A percentile compares a stretch with the other conserved stretches of the same genome.
phyloP scores from a whole-genome alignment of 2,888 invertebrate genomes.

The Mylabris sibirica region DNA sequence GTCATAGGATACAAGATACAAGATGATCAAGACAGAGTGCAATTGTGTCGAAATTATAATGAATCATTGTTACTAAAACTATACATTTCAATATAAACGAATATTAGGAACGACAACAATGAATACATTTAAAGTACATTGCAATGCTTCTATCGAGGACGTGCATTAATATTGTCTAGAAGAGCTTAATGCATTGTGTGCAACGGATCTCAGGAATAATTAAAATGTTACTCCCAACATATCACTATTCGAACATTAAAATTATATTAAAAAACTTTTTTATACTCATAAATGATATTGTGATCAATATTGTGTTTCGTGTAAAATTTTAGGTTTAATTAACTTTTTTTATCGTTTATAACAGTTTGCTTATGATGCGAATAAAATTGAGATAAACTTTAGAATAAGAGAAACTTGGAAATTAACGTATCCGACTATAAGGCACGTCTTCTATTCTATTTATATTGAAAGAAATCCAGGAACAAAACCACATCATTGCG shows the following conservation, averaged over 20 bases:
- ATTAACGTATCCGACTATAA: too few relatives aligned
- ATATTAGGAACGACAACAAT: background rate
- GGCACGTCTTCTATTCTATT: too few relatives aligned
- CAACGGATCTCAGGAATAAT: background rate
- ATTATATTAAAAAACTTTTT: too few relatives aligned
- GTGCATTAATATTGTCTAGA: background rate
- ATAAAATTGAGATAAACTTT: too few relatives aligned
- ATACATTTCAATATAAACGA: background rate
- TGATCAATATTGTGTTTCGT: too few relatives aligned
- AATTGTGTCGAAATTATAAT: background rate
- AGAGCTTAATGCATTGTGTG: conserved; percentile 5
- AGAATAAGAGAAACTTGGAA: too few relatives aligned
- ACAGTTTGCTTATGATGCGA: too few relatives aligned
- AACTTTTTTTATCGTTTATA: too few relatives aligned
- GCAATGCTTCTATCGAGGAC: background rate
- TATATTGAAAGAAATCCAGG: too few relatives aligned
- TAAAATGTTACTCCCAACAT: background rate
- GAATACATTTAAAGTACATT: background rate
- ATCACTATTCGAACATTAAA: background rate
- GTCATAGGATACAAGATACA: background rate
- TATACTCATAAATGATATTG: too few relatives aligned
- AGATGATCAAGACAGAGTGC: background rate
- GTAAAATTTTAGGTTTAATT: too few relatives aligned
- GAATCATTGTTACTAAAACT: background rate
- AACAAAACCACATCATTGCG: too few relatives aligned